Evolutionary conservation across 2,797 vertebrate genomes (phyloP), one percentile per base, ranked within the genome.

Genomic region (Poeciliopsis gracilis): DNA sequence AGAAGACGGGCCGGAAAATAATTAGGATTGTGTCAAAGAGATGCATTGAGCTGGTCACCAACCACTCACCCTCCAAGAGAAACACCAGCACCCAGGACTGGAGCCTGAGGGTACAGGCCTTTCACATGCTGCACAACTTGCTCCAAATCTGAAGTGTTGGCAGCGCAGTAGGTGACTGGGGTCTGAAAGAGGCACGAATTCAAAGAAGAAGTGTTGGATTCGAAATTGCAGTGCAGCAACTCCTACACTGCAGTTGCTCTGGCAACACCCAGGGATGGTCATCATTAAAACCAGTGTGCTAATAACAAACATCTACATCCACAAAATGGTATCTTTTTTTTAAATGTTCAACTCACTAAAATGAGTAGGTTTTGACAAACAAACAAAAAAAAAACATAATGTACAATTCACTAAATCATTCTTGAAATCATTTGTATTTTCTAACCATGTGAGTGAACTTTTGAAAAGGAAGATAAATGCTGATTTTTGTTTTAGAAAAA

Each of bases 41-140:
- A 79, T 73, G 72, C 2, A 6, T 1, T 33, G 11, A 23, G 36
- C 43, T 28, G 20, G 25, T 51, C 16, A 9, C 46, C 5, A 23
- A 70, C 38, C 46, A 89, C 95, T 97, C 90, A 97, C 97, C 96
- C 97, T 90, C 97, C 96, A 49, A 97, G 82, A 57, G 97, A 97
- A 33, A 97, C 92, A 53, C 97, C 97, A 28, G 94, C 93, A 5
- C 96, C 97, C 76, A 97, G 89, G 81, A 97, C 79, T 8, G 96
- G 96, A 3, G 96, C 94, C 13, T 81, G 77, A 13, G 96, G 91
- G 82, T 91, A 91, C 20, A 85, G 84, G 45, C 72, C 80, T 85
- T 94, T 95, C 41, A 97, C 92, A 72, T 97, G 96, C 2, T 78
- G 81, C 87, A 97, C 88, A 6, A 94, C 96, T 9, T 45, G 75